Base-by-base conservation (phyloP, 2,888 invertebrate species). In the Polyploca ridens region DNA sequence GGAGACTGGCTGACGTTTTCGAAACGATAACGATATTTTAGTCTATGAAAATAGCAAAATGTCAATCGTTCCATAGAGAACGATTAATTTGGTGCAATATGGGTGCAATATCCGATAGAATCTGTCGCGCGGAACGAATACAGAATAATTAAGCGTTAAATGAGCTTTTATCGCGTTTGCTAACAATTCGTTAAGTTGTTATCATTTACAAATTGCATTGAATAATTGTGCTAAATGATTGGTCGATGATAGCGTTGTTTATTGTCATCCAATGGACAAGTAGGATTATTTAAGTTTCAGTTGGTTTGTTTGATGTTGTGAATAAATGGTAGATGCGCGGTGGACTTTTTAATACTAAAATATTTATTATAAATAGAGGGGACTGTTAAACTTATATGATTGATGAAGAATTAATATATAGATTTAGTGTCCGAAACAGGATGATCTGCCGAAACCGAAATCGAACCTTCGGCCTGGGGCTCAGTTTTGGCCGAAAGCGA, bases 151-250 rank as follows among this genome's bases (percentile, higher is more conserved):
- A 19, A 54, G 19, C 54, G 54, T 10, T 54, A n/a, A 54, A 54
- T 54, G 54, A 54, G 54, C 54, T 54, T 54, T 54, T 54, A 19
- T 54, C 54, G 10, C 54, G 7, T 54, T 54, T 19, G 54, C 54
- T 54, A 54, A 16, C 54, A 19, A 54, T 16, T 54, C 10, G 54
- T 54, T 49, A 49, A 49, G 49, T 49, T 49, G 8, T 16, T 49
- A 49, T 49, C 49, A 16, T 49, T 54, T 54, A 10, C 54, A 19
- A 54, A 54, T 19, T 19, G n/a, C 54, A 54, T 54, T 54, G 16
- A 5, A n/a, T 46, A 14, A 46, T 46, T 46, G 46, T 46, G 46
- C n/a, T 46, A 13, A 35, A 8, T n/a, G 46, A 46, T 46, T 46
- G 44, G 14, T 44, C 44, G 14, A 14, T 14, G 14, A 44, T 44